Evolutionary conservation across 2,888 invertebrate genomes (phyloP).

Genomic region (Eurytoma adleriae): DNA sequence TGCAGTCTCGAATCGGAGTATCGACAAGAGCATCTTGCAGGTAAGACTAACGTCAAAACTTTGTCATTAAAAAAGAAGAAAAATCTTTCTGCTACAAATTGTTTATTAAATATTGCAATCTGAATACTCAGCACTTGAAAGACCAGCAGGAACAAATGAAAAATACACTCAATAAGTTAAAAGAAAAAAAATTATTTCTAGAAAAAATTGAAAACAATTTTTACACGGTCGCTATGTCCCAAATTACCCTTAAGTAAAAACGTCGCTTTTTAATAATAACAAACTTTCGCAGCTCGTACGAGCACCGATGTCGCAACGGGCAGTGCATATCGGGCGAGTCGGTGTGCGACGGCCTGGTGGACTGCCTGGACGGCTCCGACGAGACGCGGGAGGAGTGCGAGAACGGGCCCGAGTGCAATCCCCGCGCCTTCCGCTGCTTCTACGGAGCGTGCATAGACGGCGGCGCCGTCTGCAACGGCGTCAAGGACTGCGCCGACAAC

Average conservation of each 20-base stretch:
- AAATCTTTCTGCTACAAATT: too few species aligned
- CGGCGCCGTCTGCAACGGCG: conserved; percentile 78
- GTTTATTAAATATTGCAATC: too few species aligned
- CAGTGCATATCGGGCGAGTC: conserved; percentile 74
- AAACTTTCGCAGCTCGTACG: conserved; percentile 36
- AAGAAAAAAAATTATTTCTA: too few species aligned
- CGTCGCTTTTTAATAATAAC: background rate
- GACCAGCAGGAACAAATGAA: too few species aligned
- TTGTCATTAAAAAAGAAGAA: too few species aligned
- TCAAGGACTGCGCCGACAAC: conserved; percentile 76
- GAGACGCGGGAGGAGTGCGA: conserved; percentile 71
- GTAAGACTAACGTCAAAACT: background rate
- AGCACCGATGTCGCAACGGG: conserved; percentile 70
- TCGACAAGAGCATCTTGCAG: background rate
- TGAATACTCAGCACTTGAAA: too few species aligned
- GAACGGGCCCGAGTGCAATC: conserved; percentile 75
- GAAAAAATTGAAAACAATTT: too few species aligned
- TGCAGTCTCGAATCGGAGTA: background rate
- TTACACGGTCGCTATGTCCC: background rate
- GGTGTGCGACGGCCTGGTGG: conserved; percentile 75
- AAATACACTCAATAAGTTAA: too few species aligned
- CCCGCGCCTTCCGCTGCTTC: conserved; percentile 79
- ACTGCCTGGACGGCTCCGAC: conserved; percentile 77
- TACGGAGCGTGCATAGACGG: conserved; percentile 82
- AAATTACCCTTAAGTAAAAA: background rate